Evolutionary conservation across 2,113 vertebrate genomes (phyloP).

Genomic region (Phyllostomus discolor): DNA sequence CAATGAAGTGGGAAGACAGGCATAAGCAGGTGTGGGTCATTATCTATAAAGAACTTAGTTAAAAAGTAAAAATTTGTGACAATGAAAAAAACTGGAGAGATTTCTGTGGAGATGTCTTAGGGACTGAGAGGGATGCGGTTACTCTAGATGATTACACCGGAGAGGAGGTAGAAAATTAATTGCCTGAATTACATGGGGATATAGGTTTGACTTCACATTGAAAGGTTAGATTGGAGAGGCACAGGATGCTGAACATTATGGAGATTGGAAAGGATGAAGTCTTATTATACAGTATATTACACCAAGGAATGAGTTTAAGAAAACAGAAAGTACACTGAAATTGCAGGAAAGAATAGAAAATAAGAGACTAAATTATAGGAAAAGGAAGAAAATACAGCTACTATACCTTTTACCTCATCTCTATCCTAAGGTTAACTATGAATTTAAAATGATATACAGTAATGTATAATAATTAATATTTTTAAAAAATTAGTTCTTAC

Average conservation of each 20-base stretch:
- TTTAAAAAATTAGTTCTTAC: not conserved
- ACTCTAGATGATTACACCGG: not conserved
- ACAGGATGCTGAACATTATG: not conserved
- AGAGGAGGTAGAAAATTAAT: not conserved
- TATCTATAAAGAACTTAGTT: not conserved
- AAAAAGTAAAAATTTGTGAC: conserved; percentile 18
- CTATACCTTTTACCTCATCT: not conserved
- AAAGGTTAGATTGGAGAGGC: not conserved
- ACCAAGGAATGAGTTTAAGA: not conserved
- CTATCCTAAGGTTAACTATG: not conserved
- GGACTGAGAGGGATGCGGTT: not conserved
- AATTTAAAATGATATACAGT: not conserved
- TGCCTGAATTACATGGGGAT: not conserved
- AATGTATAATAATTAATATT: not conserved
- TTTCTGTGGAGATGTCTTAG: not conserved
- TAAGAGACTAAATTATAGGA: not conserved
- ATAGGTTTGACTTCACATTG: not conserved
- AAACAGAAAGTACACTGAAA: not conserved
- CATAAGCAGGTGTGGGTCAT: not conserved
- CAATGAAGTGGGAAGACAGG: not conserved
- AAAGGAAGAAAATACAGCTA: not conserved
- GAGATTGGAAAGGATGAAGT: not conserved
- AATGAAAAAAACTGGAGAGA: not conserved
- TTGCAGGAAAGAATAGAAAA: not conserved
- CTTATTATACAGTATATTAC: not conserved